Percentiles rank a stretch among this genome's conserved stretches.
Conservation (phyloP, 2,113 vertebrate species). For the Phodopus roborovskii region DNA sequence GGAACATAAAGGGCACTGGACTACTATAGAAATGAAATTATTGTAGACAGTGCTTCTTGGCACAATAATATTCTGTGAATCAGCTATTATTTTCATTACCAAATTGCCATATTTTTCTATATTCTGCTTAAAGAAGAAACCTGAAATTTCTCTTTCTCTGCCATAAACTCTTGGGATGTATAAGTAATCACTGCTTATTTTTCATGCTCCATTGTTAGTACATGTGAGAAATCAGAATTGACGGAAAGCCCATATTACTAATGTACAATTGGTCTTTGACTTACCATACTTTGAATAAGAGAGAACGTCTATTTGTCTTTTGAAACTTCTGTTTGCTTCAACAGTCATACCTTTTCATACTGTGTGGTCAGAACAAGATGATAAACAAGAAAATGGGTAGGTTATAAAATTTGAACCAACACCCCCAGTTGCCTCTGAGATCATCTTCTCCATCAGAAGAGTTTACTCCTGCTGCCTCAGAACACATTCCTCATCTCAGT, state of each 20-base stretch:
- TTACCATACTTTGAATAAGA: background rate
- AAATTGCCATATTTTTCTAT: conserved; percentile 12
- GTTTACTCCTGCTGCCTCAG: background rate
- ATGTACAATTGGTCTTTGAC: background rate
- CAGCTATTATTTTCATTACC: background rate
- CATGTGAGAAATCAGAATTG: background rate
- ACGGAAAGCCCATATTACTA: background rate
- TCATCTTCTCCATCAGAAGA: conserved; percentile 14
- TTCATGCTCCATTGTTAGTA: background rate
- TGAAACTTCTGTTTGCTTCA: conserved; percentile 23
- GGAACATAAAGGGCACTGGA: background rate
- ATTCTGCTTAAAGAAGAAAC: background rate
- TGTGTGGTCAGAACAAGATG: background rate
- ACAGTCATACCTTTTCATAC: background rate
- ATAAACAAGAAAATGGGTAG: conserved; percentile 1
- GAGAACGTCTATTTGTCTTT: conserved; percentile 34
- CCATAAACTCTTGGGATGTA: background rate
- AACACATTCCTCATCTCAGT: conserved; percentile 21
- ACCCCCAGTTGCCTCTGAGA: background rate
- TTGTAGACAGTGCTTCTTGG: background rate
- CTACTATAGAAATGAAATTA: background rate
- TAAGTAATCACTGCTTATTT: background rate
- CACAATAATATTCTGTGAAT: background rate
- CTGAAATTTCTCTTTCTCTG: conserved; percentile 12
- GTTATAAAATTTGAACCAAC: background rate